Evolutionary conservation across 2,797 vertebrate species (phyloP), one percentile per base, ranked within the genome.

Genomic region (Odontamblyopus rebecca): DNA sequence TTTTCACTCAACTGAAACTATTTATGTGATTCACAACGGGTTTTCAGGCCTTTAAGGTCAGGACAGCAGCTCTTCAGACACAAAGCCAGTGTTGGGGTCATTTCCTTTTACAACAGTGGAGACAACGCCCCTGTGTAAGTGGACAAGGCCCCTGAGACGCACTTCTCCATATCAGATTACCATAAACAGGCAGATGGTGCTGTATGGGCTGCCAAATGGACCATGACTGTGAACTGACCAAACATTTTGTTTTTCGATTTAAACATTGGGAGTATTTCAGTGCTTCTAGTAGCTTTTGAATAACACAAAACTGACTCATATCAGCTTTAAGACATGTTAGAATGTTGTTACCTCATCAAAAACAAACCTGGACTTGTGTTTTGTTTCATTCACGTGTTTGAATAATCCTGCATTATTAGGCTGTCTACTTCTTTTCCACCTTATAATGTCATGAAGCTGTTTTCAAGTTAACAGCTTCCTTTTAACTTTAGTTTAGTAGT

Each of bases 131-230:
- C 5, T 29, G 26, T 27, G 16, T 26, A n/a, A 7, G 38, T 44
- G 38, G 4, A 64, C 62, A 64, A 64, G n/a, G 23, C 62, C n/a
- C 44, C 44, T 6, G 23, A 29, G 63, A 65, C 12, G 48, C 63
- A 65, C 41, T 27, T 48, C 38, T 48, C 62, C 23, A 44, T n/a
- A 64, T 64, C 38, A 64, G 38, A 15, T 15, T 50, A 50, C 44
- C 41, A 65, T 65, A 50, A 65, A 65, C 41, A 65, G 26, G 63
- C 41, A 65, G 63, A 29, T 50, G 63, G 63, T 7, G 41, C 26
- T 65, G 13, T 50, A 23, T 29, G 41, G 63, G 12, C 41, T 12
- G 13, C 23, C 63, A 29, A 65, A 50, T 50, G 41, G 26, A n/a
- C 13, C 41, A 16, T 65, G 44, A 65, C 63, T 50, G 41, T 50